Evolutionary conservation across 2,797 vertebrate genomes (phyloP).

Genomic region (Remorina albescens): DNA sequence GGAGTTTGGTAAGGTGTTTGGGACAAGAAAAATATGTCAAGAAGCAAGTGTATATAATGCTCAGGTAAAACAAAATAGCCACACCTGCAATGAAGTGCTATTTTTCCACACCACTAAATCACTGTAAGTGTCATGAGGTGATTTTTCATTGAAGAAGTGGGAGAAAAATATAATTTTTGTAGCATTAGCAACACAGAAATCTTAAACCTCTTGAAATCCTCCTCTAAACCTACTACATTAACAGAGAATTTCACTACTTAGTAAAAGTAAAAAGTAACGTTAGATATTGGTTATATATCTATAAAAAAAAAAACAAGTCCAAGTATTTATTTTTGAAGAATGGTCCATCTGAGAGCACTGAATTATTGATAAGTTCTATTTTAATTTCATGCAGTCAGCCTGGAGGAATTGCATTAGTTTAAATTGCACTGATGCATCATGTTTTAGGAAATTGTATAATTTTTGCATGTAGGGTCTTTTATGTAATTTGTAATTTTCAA

Average conservation of each 20-base stretch:
- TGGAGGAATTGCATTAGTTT: conserved; percentile 12
- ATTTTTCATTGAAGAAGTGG: background rate
- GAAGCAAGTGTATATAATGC: conserved; percentile 11
- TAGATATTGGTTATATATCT: background rate
- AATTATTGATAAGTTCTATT: conserved; percentile 21
- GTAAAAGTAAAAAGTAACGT: background rate
- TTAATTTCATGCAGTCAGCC: conserved; percentile 3
- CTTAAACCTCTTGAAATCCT: background rate
- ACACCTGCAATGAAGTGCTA: conserved; percentile 1
- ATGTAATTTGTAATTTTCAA: conserved; percentile 1
- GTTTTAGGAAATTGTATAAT: background rate
- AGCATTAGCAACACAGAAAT: background rate
- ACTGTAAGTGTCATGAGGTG: background rate
- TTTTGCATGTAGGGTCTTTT: background rate
- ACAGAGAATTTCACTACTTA: background rate
- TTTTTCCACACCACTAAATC: background rate
- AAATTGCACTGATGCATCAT: background rate
- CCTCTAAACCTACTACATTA: background rate
- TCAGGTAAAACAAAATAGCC: conserved; percentile 13
- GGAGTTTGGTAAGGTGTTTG: conserved; percentile 23
- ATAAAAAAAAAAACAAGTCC: background rate
- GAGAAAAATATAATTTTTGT: background rate
- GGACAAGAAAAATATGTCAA: conserved; percentile 11
- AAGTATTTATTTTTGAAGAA: conserved; percentile 14
- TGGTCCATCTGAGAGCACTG: background rate